A percentile compares a stretch with the other conserved stretches of the same genome.
Conservation (phyloP, 1,140 invertebrate species). For the Pseudachorutes palmiensis region DNA sequence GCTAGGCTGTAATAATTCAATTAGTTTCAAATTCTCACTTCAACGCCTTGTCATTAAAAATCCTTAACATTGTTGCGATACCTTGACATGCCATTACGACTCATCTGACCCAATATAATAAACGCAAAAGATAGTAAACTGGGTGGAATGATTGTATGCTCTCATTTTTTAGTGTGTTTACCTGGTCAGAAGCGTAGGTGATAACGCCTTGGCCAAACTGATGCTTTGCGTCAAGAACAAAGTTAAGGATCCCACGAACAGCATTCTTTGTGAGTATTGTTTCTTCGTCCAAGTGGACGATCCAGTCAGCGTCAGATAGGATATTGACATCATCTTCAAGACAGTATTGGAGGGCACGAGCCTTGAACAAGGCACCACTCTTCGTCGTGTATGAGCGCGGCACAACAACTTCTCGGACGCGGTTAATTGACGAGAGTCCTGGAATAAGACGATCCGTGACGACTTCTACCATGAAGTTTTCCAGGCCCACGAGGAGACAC, state of each 20-base stretch:
- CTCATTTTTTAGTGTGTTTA: conserved; percentile 19
- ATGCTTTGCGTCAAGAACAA: conserved; percentile 87
- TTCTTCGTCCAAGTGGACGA: conserved; percentile 96
- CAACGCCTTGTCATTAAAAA: too few species aligned
- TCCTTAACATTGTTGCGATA: too few species aligned
- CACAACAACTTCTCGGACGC: conserved; percentile 74
- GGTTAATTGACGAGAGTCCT: conserved; percentile 54
- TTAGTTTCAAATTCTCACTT: too few species aligned
- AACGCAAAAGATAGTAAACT: neutral
- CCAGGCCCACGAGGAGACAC: conserved; percentile 79
- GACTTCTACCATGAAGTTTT: conserved; percentile 95
- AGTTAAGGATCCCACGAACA: conserved; percentile 85
- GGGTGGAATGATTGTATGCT: too few species aligned
- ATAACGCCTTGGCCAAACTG: conserved; percentile 96
- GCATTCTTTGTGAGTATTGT: conserved; percentile 89
- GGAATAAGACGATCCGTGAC: conserved; percentile 81
- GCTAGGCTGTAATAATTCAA: too few species aligned
- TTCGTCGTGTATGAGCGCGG: conserved; percentile 76
- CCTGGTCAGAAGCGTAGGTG: conserved; percentile 90
- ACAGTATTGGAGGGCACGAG: conserved; percentile 90
- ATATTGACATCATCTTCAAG: conserved; percentile 84
- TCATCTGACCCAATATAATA: neutral
- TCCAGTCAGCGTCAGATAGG: conserved; percentile 84
- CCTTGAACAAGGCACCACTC: conserved; percentile 88
- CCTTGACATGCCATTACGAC: neutral